Conservation (phyloP, 2,888 invertebrate species). For the Vannuccia rotundouncinata region DNA sequence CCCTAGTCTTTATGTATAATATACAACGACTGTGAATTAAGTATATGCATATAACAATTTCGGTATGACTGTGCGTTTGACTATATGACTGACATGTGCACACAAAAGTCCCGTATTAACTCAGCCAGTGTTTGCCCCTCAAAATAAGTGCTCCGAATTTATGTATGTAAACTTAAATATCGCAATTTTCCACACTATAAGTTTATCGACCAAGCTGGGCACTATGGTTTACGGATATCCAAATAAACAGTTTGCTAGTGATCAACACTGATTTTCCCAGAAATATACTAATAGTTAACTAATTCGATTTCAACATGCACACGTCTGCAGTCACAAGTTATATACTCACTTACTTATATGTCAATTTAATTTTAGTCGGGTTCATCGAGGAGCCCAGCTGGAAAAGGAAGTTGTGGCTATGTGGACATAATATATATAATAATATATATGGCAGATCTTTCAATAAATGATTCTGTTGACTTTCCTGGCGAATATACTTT, state of each 20-base stretch:
- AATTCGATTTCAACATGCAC: conserved; percentile 21
- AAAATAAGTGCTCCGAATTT: neutral
- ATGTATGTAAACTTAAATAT: neutral
- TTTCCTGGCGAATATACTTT: neutral
- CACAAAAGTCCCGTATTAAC: neutral
- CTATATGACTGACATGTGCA: conserved; percentile 18
- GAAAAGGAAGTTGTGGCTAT: neutral
- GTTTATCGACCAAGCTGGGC: neutral
- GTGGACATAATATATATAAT: neutral
- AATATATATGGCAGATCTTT: neutral
- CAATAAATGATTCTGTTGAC: conserved; percentile 14
- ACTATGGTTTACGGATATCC: neutral
- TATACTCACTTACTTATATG: neutral
- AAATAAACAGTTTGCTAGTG: conserved; percentile 16
- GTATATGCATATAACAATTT: neutral
- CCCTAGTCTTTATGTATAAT: neutral
- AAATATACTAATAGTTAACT: neutral
- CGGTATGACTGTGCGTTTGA: conserved; percentile 10
- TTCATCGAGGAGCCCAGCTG: neutral
- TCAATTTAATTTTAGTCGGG: conserved; percentile 4
- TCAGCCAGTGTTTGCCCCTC: neutral
- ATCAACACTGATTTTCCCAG: neutral
- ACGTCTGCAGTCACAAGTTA: neutral
- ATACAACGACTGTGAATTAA: neutral
- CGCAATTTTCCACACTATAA: neutral